phyloP scores from a whole-genome alignment of 2,888 invertebrate species.

The Xylocampa areola region DNA sequence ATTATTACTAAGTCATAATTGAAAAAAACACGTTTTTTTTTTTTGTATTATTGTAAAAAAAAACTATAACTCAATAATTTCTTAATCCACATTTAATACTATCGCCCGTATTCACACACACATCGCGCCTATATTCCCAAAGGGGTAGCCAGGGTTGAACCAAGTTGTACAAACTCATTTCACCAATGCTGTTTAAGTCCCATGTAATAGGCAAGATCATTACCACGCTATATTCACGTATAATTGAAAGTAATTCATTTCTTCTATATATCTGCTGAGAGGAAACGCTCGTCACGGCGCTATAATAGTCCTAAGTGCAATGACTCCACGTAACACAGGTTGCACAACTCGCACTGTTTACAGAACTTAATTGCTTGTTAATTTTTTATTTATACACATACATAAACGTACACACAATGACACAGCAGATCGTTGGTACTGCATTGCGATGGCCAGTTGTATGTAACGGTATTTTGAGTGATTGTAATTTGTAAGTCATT shows the following conservation, averaged over 20 bases:
- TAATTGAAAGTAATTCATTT: slow-evolving; percentile 36
- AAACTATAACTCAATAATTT: no score
- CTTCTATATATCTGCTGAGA: slow-evolving; percentile 28
- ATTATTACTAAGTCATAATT: no score
- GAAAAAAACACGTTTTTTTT: no score
- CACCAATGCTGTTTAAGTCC: no score
- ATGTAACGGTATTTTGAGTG: slow-evolving; percentile 12
- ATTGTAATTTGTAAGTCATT: neutral
- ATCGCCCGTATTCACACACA: no score
- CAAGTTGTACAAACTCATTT: no score
- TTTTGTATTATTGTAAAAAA: no score
- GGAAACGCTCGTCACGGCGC: slow-evolving; percentile 56
- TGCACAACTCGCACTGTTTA: slow-evolving; percentile 66
- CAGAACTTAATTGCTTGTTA: slow-evolving; percentile 63
- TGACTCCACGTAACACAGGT: slow-evolving; percentile 68
- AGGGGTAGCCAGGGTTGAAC: no score
- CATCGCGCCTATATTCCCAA: no score
- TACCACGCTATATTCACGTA: neutral
- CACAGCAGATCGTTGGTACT: slow-evolving; percentile 31
- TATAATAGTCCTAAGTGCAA: slow-evolving; percentile 61
- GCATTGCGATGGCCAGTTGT: neutral
- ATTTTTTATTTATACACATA: slow-evolving; percentile 59
- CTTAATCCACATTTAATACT: no score
- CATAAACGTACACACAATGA: slow-evolving; percentile 37
- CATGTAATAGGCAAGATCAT: no score